phyloP scores from a whole-genome alignment of 1,140 invertebrate genomes.

The Paracyclopina nana region DNA sequence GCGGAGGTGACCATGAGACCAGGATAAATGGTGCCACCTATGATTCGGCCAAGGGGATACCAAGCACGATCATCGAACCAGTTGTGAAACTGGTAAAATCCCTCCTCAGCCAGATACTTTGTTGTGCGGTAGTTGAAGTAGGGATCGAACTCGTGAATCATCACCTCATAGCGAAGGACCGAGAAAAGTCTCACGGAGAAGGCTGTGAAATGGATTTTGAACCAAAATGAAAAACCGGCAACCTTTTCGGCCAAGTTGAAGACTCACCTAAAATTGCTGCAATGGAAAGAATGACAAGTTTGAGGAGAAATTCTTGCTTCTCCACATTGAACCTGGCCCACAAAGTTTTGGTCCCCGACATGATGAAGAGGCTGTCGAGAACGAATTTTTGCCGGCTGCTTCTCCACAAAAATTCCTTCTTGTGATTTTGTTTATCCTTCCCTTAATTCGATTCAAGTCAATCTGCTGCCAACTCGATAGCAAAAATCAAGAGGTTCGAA shows the following conservation, averaged over 20 bases:
- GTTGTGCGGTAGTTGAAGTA: slow-evolving; percentile 98
- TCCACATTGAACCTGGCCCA: slow-evolving; percentile 40
- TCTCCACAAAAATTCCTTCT: too few relatives aligned
- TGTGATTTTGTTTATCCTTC: too few relatives aligned
- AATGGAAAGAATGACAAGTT: slow-evolving; percentile 69
- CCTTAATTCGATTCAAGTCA: too few relatives aligned
- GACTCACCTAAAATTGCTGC: slow-evolving; percentile 80
- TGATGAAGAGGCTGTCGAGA: too few relatives aligned
- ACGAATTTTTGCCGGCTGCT: too few relatives aligned
- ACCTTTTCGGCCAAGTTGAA: neutral
- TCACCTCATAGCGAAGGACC: slow-evolving; percentile 88
- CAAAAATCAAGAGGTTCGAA: too few relatives aligned
- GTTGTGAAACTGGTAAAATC: slow-evolving; percentile 94
- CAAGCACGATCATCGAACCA: slow-evolving; percentile 98
- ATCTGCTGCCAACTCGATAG: too few relatives aligned
- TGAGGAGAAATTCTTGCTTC: slow-evolving; percentile 85
- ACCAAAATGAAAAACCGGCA: slow-evolving; percentile 2
- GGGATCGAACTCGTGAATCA: slow-evolving; percentile 97
- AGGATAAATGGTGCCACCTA: slow-evolving; percentile 92
- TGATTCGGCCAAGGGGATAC: slow-evolving; percentile 92
- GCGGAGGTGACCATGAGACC: slow-evolving; percentile 93
- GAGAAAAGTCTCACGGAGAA: slow-evolving; percentile 88
- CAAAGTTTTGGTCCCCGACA: too few relatives aligned
- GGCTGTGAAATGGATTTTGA: slow-evolving; percentile 39
- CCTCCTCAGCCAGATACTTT: slow-evolving; percentile 77